phyloP scores from a whole-genome alignment of 2,113 vertebrate genomes.

The Pluvialis apricaria region DNA sequence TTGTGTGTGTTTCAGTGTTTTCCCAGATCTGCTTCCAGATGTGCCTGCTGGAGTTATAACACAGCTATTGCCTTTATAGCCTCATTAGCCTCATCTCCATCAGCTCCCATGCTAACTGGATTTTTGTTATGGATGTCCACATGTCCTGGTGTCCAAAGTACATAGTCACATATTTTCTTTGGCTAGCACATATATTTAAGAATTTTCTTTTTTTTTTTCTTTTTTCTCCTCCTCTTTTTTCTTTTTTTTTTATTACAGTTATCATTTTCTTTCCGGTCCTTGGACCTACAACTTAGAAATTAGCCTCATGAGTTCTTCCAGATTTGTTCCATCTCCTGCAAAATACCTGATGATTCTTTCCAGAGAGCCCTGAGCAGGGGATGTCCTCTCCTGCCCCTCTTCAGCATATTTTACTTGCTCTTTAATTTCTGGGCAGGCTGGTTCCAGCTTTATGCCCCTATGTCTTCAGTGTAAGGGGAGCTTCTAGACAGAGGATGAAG shows the following conservation, averaged over 20 bases:
- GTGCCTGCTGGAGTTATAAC: neutral
- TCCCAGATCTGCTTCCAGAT: neutral
- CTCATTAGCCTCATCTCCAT: neutral
- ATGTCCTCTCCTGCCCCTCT: neutral
- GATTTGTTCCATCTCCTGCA: neutral
- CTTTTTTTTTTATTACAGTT: neutral
- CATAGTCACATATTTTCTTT: neutral
- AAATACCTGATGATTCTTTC: neutral
- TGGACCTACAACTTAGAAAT: neutral
- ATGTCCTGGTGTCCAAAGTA: neutral
- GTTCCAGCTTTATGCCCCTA: neutral
- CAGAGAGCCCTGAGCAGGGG: neutral
- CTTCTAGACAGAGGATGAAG: neutral
- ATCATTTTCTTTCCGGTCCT: neutral
- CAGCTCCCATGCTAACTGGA: neutral
- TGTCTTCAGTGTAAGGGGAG: neutral
- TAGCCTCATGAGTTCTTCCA: neutral
- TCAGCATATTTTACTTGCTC: neutral
- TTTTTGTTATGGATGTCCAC: neutral
- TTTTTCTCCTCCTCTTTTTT: neutral
- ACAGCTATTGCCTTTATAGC: neutral
- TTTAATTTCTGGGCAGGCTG: neutral
- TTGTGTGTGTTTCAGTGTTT: neutral
- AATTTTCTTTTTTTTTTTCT: neutral
- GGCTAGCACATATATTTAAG: neutral